Evolutionary conservation across 2,113 vertebrate genomes (phyloP), one percentile per base, ranked within the genome.

Genomic region (Cephalopholis sonnerati): DNA sequence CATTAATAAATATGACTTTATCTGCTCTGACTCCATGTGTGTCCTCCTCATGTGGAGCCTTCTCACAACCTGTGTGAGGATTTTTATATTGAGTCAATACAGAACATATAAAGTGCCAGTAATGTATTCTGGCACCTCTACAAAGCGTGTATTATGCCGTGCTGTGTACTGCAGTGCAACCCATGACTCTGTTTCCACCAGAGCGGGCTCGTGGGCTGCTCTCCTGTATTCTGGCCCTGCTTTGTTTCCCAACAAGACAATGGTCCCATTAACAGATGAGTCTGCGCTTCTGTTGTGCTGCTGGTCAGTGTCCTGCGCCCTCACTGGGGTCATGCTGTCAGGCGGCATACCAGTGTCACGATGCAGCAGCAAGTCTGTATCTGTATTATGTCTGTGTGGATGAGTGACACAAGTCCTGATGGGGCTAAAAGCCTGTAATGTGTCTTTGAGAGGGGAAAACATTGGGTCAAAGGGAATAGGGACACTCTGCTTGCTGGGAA

Each of bases 211-310:
- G 50, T 50, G n/a, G 69, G 73, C 61, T 12, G 81, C 64, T 83
- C 65, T 62, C 48, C 64, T 59, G 25, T 74, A 25, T 90, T 90
- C 87, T 84, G 84, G 61, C 7, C 10, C 15, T 58, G 59, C 87
- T 90, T 91, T 94, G 91, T 94, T 82, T 70, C 51, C 46, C 62
- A 57, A 20, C 65, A 77, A 77, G 59, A 94, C 92, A 94, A 93
- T 90, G 83, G 83, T 74, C 50, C 74, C 65, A 74, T 82, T 89
- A 91, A 86, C 88, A 78, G 90, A 93, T 93, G 93, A 94, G 89
- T 90, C 76, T 59, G 93, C 89, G 0, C 67, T 94, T 91, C 89
- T 89, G 84, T 95, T 95, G 91, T 94, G 64, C 69, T 75, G 79
- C 27, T 11, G 58, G 64, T 78, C 76, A 50, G 75, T 39, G 81